Conservation (phyloP, 1,140 invertebrate genomes). For the Marisa cornuarietis region DNA sequence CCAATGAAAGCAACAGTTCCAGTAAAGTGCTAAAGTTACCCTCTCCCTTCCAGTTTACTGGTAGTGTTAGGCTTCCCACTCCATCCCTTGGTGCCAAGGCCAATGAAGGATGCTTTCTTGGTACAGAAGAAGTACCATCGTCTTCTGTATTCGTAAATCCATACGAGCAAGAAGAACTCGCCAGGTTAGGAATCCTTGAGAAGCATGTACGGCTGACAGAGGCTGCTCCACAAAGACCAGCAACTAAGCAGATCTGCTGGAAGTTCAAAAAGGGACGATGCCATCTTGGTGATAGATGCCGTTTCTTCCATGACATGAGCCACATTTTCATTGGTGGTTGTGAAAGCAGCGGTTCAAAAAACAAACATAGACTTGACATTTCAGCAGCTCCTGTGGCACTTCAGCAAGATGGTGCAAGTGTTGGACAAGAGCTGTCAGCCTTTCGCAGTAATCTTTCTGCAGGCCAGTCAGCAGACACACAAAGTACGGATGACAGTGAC, state of each 20-base stretch:
- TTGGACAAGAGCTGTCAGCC: not conserved
- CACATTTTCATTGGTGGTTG: slow-evolving; percentile 1
- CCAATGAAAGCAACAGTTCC: not conserved
- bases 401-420: not conserved
- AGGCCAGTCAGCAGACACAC: slow-evolving; percentile 16
- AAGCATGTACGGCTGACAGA: slow-evolving; percentile 93
- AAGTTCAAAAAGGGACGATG: slow-evolving; percentile 91
- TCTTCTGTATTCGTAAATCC: slow-evolving; percentile 88
- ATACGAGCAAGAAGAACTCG: slow-evolving; percentile 87
- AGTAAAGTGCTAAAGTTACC: too few species aligned
- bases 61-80: slow-evolving; percentile 43
- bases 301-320: slow-evolving; percentile 83
- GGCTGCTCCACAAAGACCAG: slow-evolving; percentile 75
- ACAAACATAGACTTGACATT: too few species aligned
- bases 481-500: slow-evolving; percentile 52
- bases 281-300: slow-evolving; percentile 90
- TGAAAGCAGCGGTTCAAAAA: not conserved
- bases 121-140: not conserved
- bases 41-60: slow-evolving; percentile 19
- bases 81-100: slow-evolving; percentile 37
- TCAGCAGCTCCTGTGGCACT: too few species aligned
- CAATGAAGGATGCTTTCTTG: not conserved
- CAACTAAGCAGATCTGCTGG: slow-evolving; percentile 91
- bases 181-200: slow-evolving; percentile 86
- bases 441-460: slow-evolving; percentile 13